Base-by-base conservation (phyloP, 2,888 invertebrate genomes). In the Tridacna crocea region DNA sequence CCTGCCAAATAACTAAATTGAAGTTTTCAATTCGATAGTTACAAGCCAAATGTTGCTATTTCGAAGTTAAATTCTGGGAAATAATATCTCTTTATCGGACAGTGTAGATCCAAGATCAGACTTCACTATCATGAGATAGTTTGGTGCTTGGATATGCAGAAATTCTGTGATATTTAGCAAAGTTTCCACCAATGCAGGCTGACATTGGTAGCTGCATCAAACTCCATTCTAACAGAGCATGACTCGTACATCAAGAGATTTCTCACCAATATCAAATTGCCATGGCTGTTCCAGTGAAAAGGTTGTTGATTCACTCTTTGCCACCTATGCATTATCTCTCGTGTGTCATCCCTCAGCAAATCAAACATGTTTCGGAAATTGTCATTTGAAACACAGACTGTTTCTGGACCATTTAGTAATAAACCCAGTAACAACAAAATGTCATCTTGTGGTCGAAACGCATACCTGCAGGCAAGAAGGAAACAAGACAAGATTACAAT, bases 251-350 rank as follows among this genome's bases (percentile, higher is more conserved):
- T 55, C 10, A 27, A 65, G 15, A 4, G 26, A 46, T 27, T 4
- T n/a, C 66, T 66, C 11, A 66, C 66, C 19, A 66, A 66, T 46
- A 46, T 17, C 0, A 36, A 19, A 3, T 36, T n/a, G 46, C 46
- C 17, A 46, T 66, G 13, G 0, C 46, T 46, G 19, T 66, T 15
- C 36, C 36, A 66, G 26, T 17, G 13, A 46, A 46, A 66, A 66
- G 66, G 66, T 46, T 17, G 36, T 27, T 66, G 66, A 36, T 46
- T 36, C 2, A 46, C 46, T 46, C 66, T 66, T n/a, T 66, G 66
- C 66, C 66, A 66, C 6, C 46, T 13, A 6, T 46, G 66, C 36
- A 66, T 19, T 17, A 36, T 66, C 13, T 66, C 66, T 66, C 46
- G 36, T 15, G n/a, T 2, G n/a, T 2, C 19, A 46, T 66, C 46